Evolutionary conservation across 2,797 vertebrate genomes (phyloP).

Genomic region (Syndactyla subalaris): DNA sequence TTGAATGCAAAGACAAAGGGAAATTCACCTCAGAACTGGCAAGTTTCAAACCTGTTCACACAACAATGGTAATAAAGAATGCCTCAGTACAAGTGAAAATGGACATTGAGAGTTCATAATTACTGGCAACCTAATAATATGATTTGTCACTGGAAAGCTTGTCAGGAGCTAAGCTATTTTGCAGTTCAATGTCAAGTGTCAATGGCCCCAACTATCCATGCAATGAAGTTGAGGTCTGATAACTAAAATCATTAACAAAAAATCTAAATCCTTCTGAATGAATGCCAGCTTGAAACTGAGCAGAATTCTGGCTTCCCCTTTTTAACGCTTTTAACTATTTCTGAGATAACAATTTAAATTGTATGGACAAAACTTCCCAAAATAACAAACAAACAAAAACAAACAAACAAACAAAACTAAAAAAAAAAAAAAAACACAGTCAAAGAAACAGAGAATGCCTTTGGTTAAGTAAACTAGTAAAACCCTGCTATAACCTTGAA

Average conservation of each 20-base stretch:
- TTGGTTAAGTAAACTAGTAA: neutral
- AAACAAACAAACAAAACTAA: neutral
- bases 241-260: neutral
- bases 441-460: neutral
- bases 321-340: neutral
- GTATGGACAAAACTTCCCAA: neutral
- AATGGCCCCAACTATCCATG: neutral
- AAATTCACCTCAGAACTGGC: neutral
- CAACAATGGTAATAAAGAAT: neutral
- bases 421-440: neutral
- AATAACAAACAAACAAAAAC: too few relatives aligned
- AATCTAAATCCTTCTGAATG: neutral
- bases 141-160: neutral
- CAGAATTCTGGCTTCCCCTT: neutral
- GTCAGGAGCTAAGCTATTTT: neutral
- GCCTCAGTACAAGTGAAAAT: neutral
- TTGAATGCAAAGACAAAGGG: neutral
- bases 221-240: neutral
- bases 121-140: neutral
- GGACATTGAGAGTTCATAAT: neutral
- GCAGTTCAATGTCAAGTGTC: neutral
- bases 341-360: neutral
- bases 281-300: neutral
- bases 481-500: neutral
- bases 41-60: neutral